phyloP scores from a whole-genome alignment of 2,888 invertebrate species.

The Anarsia innoxiella region DNA sequence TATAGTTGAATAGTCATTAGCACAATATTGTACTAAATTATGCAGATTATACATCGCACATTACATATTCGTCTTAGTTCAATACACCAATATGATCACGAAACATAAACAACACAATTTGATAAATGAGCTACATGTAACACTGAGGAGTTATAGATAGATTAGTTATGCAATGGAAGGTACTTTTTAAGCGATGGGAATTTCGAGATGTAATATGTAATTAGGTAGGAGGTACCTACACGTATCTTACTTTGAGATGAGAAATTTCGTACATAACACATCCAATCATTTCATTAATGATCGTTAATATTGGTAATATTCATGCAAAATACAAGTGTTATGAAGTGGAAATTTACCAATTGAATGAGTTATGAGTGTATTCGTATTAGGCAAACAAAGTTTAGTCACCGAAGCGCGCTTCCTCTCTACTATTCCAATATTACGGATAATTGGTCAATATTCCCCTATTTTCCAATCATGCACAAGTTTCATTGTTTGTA shows the following conservation, averaged over 20 bases:
- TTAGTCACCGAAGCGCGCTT: slow-evolving; percentile 33
- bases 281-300: no score
- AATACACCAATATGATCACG: background rate
- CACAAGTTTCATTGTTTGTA: no score
- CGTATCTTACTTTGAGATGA: background rate
- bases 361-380: slow-evolving; percentile 33
- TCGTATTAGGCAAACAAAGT: slow-evolving; percentile 35
- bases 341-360: slow-evolving; percentile 22
- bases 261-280: background rate
- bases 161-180: slow-evolving; percentile 1
- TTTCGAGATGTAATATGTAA: background rate
- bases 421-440: no score
- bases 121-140: slow-evolving; percentile 4
- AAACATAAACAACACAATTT: slow-evolving; percentile 5
- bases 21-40: no score
- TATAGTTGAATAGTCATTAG: no score
- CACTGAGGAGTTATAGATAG: background rate
- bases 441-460: no score
- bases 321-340: no score
- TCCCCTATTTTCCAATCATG: no score
- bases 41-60: no score
- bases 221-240: background rate
- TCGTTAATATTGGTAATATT: no score
- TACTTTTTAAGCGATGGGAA: background rate
- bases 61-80: slow-evolving; percentile 7